Evolutionary conservation across 2,797 vertebrate genomes (phyloP), one percentile per base, ranked within the genome.

Genomic region (Presbytis comata): DNA sequence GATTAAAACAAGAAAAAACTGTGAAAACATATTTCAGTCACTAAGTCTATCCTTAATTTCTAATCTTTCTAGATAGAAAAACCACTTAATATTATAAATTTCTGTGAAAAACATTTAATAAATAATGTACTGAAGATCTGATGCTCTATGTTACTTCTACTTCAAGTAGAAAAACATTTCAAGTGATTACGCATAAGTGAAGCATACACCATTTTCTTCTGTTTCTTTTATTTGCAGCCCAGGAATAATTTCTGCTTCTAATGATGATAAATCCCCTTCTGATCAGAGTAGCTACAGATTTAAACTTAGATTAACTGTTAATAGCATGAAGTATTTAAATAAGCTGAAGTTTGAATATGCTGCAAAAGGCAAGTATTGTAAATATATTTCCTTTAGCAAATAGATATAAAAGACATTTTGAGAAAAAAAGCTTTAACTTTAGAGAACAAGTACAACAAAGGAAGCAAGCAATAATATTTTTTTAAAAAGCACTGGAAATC

Each of bases 341-440:
- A 86, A 92, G 21, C 80, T 61, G 26, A 96, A 87, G 41, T 41
- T 79, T 22, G 48, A 91, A 97, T 82, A 86, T 82, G 39, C 48
- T 94, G 5, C 55, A 80, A 39, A 95, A 89, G 24, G 8, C 24
- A 55, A 83, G 53, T 70, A 44, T 89, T 82, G 6, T 46, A 92
- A 83, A 74, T 88, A 84, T 2, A 82, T 91, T 94, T 95, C 33
- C 61, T 84, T 80, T 39, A 72, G 26, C 33, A 93, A 96, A 87
- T 36, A 89, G 41, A 48, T 6, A 95, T 33, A n/a, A 91, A 82
- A 97, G 79, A 86, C 50, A 85, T 91, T 94, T 90, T 89, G n/a
- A 89, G 41, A 82, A 94, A 96, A 67, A 46, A 93, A 81, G 67
- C 24, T 72, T 95, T 70, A 92, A 87, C 93, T 93, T 96, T 76